Conservation (phyloP, 2,888 invertebrate genomes). For the Pheosia gnoma region DNA sequence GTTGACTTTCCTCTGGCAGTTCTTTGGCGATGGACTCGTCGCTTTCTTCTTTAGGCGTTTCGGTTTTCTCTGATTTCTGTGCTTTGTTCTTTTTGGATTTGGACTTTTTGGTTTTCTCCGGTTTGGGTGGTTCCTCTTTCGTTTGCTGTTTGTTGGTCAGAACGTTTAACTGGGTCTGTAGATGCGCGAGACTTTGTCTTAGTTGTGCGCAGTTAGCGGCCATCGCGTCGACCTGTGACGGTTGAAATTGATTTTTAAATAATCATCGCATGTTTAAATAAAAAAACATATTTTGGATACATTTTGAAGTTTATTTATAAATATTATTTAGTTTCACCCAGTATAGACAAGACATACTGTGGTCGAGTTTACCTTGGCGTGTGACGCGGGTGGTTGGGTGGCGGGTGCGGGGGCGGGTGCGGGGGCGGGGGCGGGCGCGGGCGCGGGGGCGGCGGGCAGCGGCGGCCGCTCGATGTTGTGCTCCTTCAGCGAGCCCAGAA, state of each 20-base stretch:
- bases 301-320: too few relatives aligned
- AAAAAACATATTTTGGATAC: too few relatives aligned
- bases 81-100: constrained; percentile 72
- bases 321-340: too few relatives aligned
- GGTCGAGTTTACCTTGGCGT: constrained; percentile 56
- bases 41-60: constrained; percentile 39
- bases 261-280: too few relatives aligned
- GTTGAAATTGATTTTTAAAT: neutral
- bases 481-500: constrained; percentile 80
- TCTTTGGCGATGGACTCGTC: constrained; percentile 34
- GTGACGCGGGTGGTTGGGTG: constrained; percentile 43
- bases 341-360: too few relatives aligned
- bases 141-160: constrained; percentile 63
- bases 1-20: constrained; percentile 36
- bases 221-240: constrained; percentile 82
- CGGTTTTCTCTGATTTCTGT: constrained; percentile 46
- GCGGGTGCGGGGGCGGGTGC: constrained; percentile 36
- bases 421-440: constrained; percentile 62
- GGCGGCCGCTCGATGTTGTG: constrained; percentile 84
- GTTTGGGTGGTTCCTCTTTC: constrained; percentile 62
- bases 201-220: constrained; percentile 85
- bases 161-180: constrained; percentile 83
- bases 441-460: constrained; percentile 69
- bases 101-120: constrained; percentile 57
- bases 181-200: constrained; percentile 83